These are phyloP conservation scores for Aphelenchoides avenae DNA, from an alignment of 1,140 invertebrate species.

Conservation along the genomic window DNA sequence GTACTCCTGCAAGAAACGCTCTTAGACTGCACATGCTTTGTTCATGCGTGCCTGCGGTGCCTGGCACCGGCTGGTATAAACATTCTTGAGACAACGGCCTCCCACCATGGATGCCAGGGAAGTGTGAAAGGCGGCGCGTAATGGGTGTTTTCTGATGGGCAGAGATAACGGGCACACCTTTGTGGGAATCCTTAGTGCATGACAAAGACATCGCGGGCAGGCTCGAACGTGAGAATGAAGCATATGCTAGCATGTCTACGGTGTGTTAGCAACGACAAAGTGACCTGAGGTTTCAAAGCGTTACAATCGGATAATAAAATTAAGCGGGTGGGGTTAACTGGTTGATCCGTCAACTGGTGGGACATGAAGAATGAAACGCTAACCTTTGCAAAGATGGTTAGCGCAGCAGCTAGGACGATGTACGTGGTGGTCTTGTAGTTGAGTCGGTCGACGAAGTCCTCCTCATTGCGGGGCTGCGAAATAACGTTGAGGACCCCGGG, in stretches of 20 bases:
- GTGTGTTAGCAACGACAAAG: too few species aligned
- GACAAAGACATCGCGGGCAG: too few species aligned
- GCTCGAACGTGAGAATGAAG: background rate
- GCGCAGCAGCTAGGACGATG: constrained; percentile 3
- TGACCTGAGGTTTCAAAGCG: too few species aligned
- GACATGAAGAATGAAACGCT: background rate
- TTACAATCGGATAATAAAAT: background rate
- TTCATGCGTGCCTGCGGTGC: background rate
- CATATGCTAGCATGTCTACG: constrained; percentile 1
- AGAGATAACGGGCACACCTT: too few species aligned
- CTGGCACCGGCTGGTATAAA: background rate
- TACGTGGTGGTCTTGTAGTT: constrained; percentile 18
- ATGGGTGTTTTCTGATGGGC: too few species aligned
- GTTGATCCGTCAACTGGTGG: background rate
- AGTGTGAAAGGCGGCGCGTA: too few species aligned
- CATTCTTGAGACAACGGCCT: too few species aligned
- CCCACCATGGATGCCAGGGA: too few species aligned
- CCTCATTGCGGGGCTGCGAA: constrained; percentile 19
- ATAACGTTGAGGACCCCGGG: constrained; percentile 6
- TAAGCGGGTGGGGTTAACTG: background rate
- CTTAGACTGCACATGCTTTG: background rate
- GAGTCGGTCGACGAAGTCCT: constrained; percentile 33
- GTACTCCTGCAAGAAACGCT: constrained; percentile 1
- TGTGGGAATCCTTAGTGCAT: too few species aligned
- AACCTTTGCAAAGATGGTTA: constrained; percentile 25